Conservation (phyloP, 1,140 invertebrate genomes). For the Achatina immaculata region DNA sequence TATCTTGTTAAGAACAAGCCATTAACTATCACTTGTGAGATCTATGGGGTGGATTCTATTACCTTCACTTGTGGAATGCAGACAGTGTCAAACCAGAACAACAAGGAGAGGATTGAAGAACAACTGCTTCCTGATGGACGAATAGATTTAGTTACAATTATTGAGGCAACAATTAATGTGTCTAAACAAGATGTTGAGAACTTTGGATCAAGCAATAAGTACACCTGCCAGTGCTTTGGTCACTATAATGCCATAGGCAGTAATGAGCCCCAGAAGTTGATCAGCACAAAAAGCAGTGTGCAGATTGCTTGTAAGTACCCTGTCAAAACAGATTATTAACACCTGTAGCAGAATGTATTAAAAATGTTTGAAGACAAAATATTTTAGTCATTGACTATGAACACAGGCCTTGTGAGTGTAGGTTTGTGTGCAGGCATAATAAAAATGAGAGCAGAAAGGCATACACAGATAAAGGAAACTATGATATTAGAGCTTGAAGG, state of each 20-base stretch:
- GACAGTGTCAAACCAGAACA: background rate
- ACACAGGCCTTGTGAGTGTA: too few species aligned
- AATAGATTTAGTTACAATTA: background rate
- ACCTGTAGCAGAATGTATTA: background rate
- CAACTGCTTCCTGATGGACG: background rate
- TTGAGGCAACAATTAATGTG: background rate
- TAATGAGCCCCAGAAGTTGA: constrained; percentile 48
- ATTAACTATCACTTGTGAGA: constrained; percentile 85
- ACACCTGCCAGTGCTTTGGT: constrained; percentile 1
- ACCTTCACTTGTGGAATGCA: constrained; percentile 88
- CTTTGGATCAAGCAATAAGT: background rate
- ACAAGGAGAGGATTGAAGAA: background rate
- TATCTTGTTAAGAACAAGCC: constrained; percentile 87
- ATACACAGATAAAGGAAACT: too few species aligned
- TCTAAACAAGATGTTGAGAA: background rate
- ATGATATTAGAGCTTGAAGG: too few species aligned
- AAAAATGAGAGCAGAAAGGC: too few species aligned
- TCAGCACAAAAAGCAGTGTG: constrained; percentile 61
- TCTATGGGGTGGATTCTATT: constrained; percentile 83
- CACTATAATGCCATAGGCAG: background rate
- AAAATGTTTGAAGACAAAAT: too few species aligned
- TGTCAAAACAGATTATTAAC: background rate
- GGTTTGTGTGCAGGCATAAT: too few species aligned
- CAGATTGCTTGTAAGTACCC: constrained; percentile 23
- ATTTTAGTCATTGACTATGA: too few species aligned